These are phyloP conservation scores for Polyodon spathula DNA, from an alignment of 2,113 vertebrate species.

Conservation along the genomic window DNA sequence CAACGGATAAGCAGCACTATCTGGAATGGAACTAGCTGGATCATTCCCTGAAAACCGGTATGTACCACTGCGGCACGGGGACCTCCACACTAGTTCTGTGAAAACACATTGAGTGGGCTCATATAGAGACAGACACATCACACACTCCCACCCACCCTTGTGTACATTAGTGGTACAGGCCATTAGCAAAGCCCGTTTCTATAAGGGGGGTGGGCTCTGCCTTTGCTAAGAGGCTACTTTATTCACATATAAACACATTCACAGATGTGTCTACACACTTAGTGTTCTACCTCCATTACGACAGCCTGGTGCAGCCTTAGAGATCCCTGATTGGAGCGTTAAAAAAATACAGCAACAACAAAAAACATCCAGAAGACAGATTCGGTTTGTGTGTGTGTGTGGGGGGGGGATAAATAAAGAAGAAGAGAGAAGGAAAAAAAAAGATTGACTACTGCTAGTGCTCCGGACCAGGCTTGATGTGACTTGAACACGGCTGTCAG, in stretches of 20 bases:
- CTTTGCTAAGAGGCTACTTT: conserved; percentile 59
- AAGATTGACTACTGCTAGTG: conserved; percentile 23
- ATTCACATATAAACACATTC: conserved; percentile 66
- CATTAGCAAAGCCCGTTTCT: conserved; percentile 62
- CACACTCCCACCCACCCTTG: conserved; percentile 63
- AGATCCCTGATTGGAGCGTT: conserved; percentile 19
- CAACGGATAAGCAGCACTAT: conserved; percentile 13
- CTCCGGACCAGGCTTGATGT: conserved; percentile 24
- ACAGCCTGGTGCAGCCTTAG: conserved; percentile 26
- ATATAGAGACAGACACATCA: conserved; percentile 3
- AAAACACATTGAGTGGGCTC: not conserved
- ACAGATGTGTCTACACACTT: conserved; percentile 56
- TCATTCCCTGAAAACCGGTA: conserved; percentile 17
- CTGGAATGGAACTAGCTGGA: conserved; percentile 16
- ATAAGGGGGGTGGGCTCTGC: conserved; percentile 56
- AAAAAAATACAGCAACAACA: conserved; percentile 25
- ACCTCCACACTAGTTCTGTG: not conserved
- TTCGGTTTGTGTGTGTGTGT: not conserved
- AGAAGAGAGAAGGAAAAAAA: conserved; percentile 27
- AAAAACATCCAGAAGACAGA: conserved; percentile 18
- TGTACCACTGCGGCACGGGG: conserved; percentile 13
- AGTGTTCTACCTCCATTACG: conserved; percentile 34
- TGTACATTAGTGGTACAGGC: conserved; percentile 73
- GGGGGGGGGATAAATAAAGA: conserved; percentile 14
- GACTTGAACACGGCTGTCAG: conserved; percentile 39